phyloP scores from a whole-genome alignment of 2,797 vertebrate genomes.

The Danio albolineatus region DNA sequence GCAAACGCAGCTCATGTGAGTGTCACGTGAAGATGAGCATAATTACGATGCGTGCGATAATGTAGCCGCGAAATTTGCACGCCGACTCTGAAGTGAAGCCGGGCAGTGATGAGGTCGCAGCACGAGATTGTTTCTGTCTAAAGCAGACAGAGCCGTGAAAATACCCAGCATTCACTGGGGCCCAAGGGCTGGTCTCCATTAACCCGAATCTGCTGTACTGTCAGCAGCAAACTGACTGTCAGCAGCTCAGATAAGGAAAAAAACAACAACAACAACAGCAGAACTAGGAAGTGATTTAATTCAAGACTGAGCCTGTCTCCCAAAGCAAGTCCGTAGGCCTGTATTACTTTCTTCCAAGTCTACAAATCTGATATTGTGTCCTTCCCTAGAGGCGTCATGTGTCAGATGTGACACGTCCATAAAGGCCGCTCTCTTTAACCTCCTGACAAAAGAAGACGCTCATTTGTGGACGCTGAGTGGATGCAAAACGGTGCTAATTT shows the following conservation, averaged over 20 bases:
- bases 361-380: constrained; percentile 63
- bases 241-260: constrained; percentile 60
- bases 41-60: constrained; percentile 32
- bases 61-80: constrained; percentile 4
- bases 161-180: constrained; percentile 53
- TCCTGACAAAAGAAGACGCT: background rate
- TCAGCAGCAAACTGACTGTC: constrained; percentile 59
- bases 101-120: constrained; percentile 38
- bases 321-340: constrained; percentile 56
- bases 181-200: constrained; percentile 69
- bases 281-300: constrained; percentile 73
- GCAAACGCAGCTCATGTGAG: constrained; percentile 31
- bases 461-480: background rate
- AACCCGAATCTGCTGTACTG: constrained; percentile 64
- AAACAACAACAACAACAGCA: constrained; percentile 50
- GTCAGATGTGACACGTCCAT: constrained; percentile 42
- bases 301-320: constrained; percentile 65
- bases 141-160: constrained; percentile 37
- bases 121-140: constrained; percentile 43
- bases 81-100: constrained; percentile 26
- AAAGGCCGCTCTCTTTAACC: constrained; percentile 44
- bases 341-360: constrained; percentile 58
- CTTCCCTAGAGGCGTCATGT: constrained; percentile 37
- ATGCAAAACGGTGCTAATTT: constrained; percentile 39
- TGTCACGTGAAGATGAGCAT: constrained; percentile 33